Percentiles rank a stretch among this genome's conserved stretches.
Conservation (phyloP, 2,888 invertebrate species). For the Callyntrura sp. region DNA sequence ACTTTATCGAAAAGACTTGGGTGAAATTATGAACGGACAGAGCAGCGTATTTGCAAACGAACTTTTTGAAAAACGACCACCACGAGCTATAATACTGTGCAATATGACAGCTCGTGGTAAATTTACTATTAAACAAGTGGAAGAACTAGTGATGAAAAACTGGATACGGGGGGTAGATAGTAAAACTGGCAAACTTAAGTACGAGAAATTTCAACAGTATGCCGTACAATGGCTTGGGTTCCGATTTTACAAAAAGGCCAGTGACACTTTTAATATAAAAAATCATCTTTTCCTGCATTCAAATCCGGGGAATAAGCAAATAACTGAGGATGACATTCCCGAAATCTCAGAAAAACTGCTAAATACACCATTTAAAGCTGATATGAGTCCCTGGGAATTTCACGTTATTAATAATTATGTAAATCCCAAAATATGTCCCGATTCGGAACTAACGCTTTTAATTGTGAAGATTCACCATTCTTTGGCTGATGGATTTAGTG, state of each 20-base stretch:
- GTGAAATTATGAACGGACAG: constrained; percentile 39
- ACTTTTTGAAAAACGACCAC: constrained; percentile 27
- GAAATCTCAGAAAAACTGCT: constrained; percentile 32
- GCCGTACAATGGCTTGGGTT: constrained; percentile 43
- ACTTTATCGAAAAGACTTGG: constrained; percentile 44
- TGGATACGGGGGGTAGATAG: constrained; percentile 34
- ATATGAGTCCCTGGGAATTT: constrained; percentile 44
- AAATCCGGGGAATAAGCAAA: background rate
- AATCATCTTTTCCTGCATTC: constrained; percentile 28
- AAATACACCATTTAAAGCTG: constrained; percentile 17
- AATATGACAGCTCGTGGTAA: background rate
- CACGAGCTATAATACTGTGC: background rate
- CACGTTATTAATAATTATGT: constrained; percentile 30
- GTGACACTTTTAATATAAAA: constrained; percentile 14
- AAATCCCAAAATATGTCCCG: background rate
- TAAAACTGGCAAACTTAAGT: background rate
- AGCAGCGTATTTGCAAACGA: constrained; percentile 42
- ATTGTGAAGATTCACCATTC: constrained; percentile 46
- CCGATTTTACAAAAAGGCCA: constrained; percentile 39
- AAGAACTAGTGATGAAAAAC: constrained; percentile 13
- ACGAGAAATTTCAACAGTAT: constrained; percentile 47
- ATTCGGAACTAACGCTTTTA: constrained; percentile 6
- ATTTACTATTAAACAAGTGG: background rate
- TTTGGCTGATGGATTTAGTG: constrained; percentile 53
- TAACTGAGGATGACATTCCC: background rate